These are phyloP conservation scores for Phocides pigmalion DNA, from an alignment of 1,140 invertebrate species.

Conservation along the genomic window DNA sequence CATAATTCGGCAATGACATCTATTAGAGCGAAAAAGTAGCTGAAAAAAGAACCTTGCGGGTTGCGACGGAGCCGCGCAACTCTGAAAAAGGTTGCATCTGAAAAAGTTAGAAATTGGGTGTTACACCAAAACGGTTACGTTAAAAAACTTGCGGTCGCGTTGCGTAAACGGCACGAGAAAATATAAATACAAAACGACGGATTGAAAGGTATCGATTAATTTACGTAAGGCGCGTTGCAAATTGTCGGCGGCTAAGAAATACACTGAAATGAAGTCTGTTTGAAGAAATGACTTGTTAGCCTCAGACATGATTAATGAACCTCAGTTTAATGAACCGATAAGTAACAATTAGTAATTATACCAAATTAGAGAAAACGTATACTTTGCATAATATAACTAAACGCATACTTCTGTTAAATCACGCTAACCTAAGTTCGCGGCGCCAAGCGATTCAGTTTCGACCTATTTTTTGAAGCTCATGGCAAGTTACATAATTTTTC, in stretches of 20 bases:
- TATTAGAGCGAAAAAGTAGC: conserved; percentile 21
- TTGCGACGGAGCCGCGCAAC: conserved; percentile 20
- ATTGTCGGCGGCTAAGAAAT: conserved; percentile 1
- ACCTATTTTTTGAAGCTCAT: conserved; percentile 1
- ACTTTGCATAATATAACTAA: background rate
- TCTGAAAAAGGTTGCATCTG: conserved; percentile 27
- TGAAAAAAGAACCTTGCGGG: conserved; percentile 29
- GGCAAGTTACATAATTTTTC: conserved; percentile 9
- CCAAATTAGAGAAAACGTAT: too few species aligned
- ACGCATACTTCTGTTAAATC: background rate
- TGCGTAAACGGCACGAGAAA: conserved; percentile 27
- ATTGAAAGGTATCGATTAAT: conserved; percentile 34
- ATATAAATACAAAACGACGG: conserved; percentile 23
- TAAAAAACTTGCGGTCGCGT: conserved; percentile 22
- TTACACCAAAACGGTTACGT: conserved; percentile 27
- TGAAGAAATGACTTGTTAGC: background rate
- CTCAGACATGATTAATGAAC: background rate
- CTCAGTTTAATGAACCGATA: background rate
- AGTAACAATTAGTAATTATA: background rate
- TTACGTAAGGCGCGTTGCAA: conserved; percentile 35
- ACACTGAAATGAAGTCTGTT: conserved; percentile 2
- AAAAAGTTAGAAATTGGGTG: conserved; percentile 28
- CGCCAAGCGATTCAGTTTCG: too few species aligned
- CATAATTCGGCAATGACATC: conserved; percentile 31
- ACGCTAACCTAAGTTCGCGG: too few species aligned